Evolutionary conservation across 2,113 vertebrate species (phyloP), one percentile per base, ranked within the genome.

Genomic region (Protomyctophum bolini): DNA sequence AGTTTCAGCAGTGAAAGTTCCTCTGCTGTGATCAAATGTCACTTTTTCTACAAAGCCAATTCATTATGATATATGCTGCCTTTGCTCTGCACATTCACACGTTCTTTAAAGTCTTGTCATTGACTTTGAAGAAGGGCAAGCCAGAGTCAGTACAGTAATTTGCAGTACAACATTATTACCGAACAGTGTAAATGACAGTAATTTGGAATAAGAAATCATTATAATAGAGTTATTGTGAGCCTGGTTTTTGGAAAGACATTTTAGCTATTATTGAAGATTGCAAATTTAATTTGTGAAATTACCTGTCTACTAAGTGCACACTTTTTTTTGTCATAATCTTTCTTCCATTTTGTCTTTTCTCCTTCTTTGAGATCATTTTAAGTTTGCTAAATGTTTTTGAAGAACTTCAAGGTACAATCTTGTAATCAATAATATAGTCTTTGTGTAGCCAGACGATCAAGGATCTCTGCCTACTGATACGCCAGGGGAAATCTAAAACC

Each of bases 221-320:
- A 77, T 54, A 0, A 1, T 52, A 67, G n/a, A 63, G 48, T 51
- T 15, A 76, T 75, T 72, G 72, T 9, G 6, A 29, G 64, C 8
- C 8, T 77, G 46, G 62, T 83, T 83, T 81, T 76, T 73, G 77
- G 80, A 72, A 70, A 56, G 76, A 73, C 58, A 63, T 67, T 70
- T 82, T 11, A 12, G 49, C 29, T 52, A 45, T 80, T 68, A 65
- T 75, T 54, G 70, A 72, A 64, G 9, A 72, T 63, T 72, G 10
- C 33, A 71, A 72, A 80, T 66, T 49, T 62, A 69, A 82, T 74
- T 77, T 77, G 4, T 75, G 9, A 79, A 73, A 80, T 61, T 21
- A 70, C 72, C 68, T 8, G 10, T 68, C 29, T 59, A 48, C 33
- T 41, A 41, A 41, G 33, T 41, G 33, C 33, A 6, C 33, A 41